These are phyloP conservation scores for Otis tarda DNA, from an alignment of 2,113 vertebrate species.

Conservation along the genomic window DNA sequence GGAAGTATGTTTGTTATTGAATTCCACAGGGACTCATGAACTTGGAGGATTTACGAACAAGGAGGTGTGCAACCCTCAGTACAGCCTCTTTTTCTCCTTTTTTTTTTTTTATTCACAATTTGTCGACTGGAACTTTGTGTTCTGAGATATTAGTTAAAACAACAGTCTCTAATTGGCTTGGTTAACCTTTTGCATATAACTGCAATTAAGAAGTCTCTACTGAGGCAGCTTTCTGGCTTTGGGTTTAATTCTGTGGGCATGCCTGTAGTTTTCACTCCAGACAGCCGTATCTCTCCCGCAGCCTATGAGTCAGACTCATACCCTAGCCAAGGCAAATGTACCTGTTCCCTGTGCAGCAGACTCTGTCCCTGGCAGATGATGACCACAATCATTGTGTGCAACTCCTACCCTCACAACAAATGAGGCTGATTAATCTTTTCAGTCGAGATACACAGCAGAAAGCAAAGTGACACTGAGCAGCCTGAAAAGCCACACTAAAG, in stretches of 20 bases:
- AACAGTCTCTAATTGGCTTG: not conserved
- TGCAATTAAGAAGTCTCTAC: not conserved
- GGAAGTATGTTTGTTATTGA: fast-evolving
- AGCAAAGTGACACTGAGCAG: not conserved
- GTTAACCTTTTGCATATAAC: not conserved
- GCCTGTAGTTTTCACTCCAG: not conserved
- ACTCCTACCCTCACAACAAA: not conserved
- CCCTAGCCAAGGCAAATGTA: not conserved
- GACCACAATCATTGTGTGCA: not conserved
- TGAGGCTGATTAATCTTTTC: not conserved
- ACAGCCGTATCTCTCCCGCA: not conserved
- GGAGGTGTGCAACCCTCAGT: not conserved
- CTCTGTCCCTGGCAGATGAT: not conserved
- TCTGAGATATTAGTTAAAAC: not conserved
- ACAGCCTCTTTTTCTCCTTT: not conserved
- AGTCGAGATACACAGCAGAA: not conserved
- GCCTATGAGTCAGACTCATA: not conserved
- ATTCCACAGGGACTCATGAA: not conserved
- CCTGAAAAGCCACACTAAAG: not conserved
- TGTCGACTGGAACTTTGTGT: not conserved
- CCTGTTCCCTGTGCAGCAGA: not conserved
- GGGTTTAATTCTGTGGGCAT: not conserved
- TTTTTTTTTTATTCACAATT: not conserved
- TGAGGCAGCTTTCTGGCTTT: not conserved
- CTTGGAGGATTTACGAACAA: not conserved